Conservation (phyloP, 1,140 invertebrate species). For the Choristoneura fumiferana region DNA sequence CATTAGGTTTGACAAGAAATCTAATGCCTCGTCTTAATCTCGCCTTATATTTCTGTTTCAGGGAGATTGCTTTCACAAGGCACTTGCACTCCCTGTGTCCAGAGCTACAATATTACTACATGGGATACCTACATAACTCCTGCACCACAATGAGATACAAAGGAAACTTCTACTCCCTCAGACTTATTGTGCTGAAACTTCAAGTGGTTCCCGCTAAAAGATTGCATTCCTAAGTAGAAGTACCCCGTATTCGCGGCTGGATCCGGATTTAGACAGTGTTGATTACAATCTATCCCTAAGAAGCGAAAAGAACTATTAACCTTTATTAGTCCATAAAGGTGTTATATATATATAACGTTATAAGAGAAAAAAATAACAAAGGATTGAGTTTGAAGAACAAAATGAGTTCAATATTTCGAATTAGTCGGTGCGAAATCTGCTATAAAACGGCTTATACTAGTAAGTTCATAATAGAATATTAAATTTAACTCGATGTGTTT, state of each 20-base stretch:
- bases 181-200: conserved; percentile 95
- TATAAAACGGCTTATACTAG: no score
- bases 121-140: conserved; percentile 99
- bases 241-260: conserved; percentile 85
- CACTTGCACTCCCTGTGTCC: conserved; percentile 82
- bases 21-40: no score
- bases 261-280: conserved; percentile 72
- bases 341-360: conserved; percentile 57
- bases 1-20: no score
- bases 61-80: conserved; percentile 91
- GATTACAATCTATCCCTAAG: conserved; percentile 77
- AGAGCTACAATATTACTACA: conserved; percentile 93
- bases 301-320: conserved; percentile 68
- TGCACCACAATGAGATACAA: conserved; percentile 99
- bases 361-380: conserved; percentile 37
- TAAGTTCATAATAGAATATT: no score
- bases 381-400: no score
- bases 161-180: conserved; percentile 91
- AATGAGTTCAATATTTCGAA: no score
- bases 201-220: conserved; percentile 87
- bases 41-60: conserved; percentile 74
- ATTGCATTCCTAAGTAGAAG: conserved; percentile 86
- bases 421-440: no score
- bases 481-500: no score
- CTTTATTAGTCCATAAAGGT: conserved; percentile 47